These are phyloP conservation scores for Siderastrea siderea DNA, from an alignment of 92 coral and sea anemone species.

Conservation along the genomic window DNA sequence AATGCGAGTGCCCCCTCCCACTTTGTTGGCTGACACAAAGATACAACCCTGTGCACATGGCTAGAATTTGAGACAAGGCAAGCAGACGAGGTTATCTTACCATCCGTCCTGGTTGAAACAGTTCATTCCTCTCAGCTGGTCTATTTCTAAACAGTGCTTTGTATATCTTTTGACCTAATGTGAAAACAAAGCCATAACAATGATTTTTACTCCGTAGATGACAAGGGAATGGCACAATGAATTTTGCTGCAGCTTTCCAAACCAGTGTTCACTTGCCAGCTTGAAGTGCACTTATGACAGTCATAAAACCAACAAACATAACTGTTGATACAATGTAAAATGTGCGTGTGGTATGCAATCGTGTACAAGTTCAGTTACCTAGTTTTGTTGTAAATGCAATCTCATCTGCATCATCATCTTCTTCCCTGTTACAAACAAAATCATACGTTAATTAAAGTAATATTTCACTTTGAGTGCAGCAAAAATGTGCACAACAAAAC, in stretches of 20 bases:
- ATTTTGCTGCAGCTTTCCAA: too few species aligned
- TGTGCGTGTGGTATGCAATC: too few species aligned
- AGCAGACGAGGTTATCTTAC: constrained; percentile 41
- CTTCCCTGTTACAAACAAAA: constrained; percentile 54
- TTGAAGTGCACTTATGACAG: too few species aligned
- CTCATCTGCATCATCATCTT: constrained; percentile 86
- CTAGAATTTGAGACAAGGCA: neutral
- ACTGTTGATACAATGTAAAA: too few species aligned
- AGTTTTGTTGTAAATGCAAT: constrained; percentile 88
- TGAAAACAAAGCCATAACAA: neutral
- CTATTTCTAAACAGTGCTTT: constrained; percentile 64
- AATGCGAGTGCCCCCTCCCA: too few species aligned
- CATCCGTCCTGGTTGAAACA: constrained; percentile 98
- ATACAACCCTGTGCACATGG: too few species aligned
- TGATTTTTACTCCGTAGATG: neutral
- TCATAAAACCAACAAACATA: too few species aligned
- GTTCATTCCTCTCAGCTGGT: constrained; percentile 94
- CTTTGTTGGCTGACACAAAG: too few species aligned
- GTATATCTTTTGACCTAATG: neutral
- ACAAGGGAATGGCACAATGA: neutral
- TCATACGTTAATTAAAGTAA: neutral
- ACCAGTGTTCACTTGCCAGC: too few species aligned
- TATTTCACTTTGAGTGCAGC: neutral
- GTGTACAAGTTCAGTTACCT: constrained; percentile 59
- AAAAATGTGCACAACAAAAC: neutral